Evolutionary conservation across 2,888 invertebrate species (phyloP), one percentile per base, ranked within the genome.

Genomic region (Oscheius sp.): DNA sequence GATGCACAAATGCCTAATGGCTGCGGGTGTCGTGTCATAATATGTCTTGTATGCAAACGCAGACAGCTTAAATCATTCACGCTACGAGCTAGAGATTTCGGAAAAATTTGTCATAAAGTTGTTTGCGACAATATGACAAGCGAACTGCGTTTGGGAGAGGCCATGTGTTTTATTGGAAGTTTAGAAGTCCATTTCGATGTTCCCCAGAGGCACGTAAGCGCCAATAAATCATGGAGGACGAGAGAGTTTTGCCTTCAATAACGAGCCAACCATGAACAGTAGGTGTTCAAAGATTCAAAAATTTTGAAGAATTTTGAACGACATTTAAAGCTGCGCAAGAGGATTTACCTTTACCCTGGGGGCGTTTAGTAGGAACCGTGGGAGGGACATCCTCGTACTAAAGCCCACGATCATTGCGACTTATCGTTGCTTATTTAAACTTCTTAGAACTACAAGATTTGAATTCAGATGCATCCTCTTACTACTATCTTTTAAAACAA

Each of bases 151-250:
- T 44, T 41, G 59, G 59, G 36, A 56, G 56, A 33, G 30, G 59
- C 44, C 59, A 59, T 59, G 59, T 59, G 44, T 59, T 59, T 59
- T 44, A 59, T 26, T 59, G 59, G 26, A 50, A 54, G 59, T 17
- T 44, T 59, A 26, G 44, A 59, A 59, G 59, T 59, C 59, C 59
- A 44, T 59, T 59, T 59, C 30, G 28, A 20, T 59, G 59, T 59
- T 59, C 59, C 59, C 59, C 30, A 59, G 59, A 59, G 59, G 59
- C 59, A 59, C 59, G 59, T 59, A 59, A 59, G 59, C 59, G 59
- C 59, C 59, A 17, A 59, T 59, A 59, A 59, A 59, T 59, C 59
- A 59, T 59, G 59, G 44, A 9, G 28, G 26, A 41, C 44, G n/a
- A 41, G 41, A 41, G 59, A 59, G 44, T 26, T 59, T 41, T 59